Percentiles rank a stretch among this genome's conserved stretches.
phyloP scores from a whole-genome alignment of 2,797 vertebrate genomes.

The Tauraco hartlaubi region DNA sequence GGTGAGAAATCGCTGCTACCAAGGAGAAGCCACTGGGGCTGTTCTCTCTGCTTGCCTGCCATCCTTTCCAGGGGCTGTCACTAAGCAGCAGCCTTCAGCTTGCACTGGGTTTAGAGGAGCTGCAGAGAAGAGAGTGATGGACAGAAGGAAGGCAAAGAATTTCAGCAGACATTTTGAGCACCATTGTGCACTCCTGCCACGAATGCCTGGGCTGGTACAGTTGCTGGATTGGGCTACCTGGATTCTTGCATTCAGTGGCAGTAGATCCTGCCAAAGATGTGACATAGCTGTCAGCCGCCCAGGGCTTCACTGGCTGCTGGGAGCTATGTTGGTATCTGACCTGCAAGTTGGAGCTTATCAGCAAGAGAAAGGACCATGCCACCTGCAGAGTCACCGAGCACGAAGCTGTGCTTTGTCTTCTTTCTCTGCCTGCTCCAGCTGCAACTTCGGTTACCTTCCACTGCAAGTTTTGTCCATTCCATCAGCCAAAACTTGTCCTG shows the following conservation, averaged over 20 bases:
- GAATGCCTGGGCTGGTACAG: neutral
- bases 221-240: neutral
- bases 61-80: neutral
- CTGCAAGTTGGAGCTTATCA: neutral
- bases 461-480: neutral
- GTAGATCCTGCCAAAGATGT: neutral
- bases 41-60: neutral
- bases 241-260: neutral
- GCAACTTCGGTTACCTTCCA: neutral
- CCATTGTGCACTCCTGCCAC: neutral
- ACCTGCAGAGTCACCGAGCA: neutral
- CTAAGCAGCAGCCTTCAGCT: neutral
- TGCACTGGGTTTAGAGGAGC: neutral
- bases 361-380: neutral
- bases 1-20: neutral
- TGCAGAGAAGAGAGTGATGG: neutral
- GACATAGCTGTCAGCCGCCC: neutral
- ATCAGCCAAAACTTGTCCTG: neutral
- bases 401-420: neutral
- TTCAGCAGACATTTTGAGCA: neutral
- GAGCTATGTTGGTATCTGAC: neutral
- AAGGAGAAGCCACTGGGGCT: neutral
- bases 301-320: neutral
- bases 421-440: neutral
- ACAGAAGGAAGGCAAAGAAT: neutral